Evolutionary conservation across 37 sponge, comb jelly and placozoan species (phyloP), one percentile per base, ranked within the genome.

Genomic region (Chondrilla cf. caribensis): DNA sequence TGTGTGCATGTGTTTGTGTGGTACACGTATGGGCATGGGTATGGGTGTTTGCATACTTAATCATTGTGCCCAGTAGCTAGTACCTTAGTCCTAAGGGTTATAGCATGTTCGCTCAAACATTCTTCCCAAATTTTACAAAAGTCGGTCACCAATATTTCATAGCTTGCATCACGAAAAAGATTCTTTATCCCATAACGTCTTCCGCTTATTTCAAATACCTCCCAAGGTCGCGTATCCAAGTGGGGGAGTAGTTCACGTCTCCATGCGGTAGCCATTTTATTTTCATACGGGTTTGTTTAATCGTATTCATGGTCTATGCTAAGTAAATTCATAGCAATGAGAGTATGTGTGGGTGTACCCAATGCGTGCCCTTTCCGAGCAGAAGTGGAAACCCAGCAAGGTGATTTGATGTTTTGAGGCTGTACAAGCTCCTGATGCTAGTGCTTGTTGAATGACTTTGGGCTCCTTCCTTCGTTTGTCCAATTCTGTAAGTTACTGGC

Each of bases 201-300:
- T n/a, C 72, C 83, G 18, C 75, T 66, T 8, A 84, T 35, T 9
- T 59, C 24, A 29, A 87, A 38, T 8, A 65, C 60, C 43, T 17
- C 78, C 92, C 92, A 91, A n/a, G 79, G 39, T 77, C 85, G 85
- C 4, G 82, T 59, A 62, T 84, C 76, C 31, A 91, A 43, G 25
- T 25, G 25, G 11, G 82, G 57, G 0, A 36, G 38, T 0, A 0
- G 39, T 4, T 65, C 51, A 22, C 62, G 29, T 71, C 87, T 51
- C 87, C 87, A 86, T 6, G 58, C 43, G 21, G 76, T 24, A 3
- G 87, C 79, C 70, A 68, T 68, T 68, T 37, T 82, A 41, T 18
- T 18, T 2, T 3, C 19, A 7, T 2, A 35, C 4, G 19, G 2
- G 21, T 21, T 3, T 11, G 18, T 35, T 68, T 73, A 24, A 38